Evolutionary conservation across 2,888 invertebrate species (phyloP), one percentile per base, ranked within the genome.

Genomic region (Tetrapedia diversipes): DNA sequence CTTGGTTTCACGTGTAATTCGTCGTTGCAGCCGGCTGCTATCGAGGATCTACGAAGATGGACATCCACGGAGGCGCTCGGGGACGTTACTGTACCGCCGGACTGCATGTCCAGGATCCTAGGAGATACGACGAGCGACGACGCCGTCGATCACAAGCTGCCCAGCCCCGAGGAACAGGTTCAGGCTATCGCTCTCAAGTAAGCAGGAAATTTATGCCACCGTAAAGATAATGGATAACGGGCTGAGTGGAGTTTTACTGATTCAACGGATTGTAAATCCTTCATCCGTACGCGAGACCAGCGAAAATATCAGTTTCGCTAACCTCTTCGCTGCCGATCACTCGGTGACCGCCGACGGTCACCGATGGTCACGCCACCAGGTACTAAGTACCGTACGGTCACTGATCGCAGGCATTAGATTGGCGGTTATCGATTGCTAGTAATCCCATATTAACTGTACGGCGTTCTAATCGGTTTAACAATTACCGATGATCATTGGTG

Each of bases 111-210:
- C 89, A 94, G 96, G 84, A 96, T 96, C 88, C 91, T 92, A 41
- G 92, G 92, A 65, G 89, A 92, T 60, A 89, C 93, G 16, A 94
- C 94, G 2, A 94, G 95, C 86, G 94, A 93, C 84, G 95, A 95
- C 91, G 96, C 95, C 84, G 94, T 97, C 86, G 96, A 97, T 92
- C 97, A 97, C 92, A 95, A 96, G 91, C 93, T 97, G 88, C 97
- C 97, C 57, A 97, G 97, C 82, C 97, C 97, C 43, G 96, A 97
- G 91, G 97, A 97, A 92, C 97, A 97, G 92, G 94, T 96, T 83
- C 95, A 96, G 92, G 95, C 96, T 86, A 95, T 97, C 90, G 96
- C 96, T 86, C 94, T 96, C 90, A 97, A 96, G 97, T 97, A 93
- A 93, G 94, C 88, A 77, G 78, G n/a, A 53, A 59, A 71, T 76